Percentiles rank a stretch among this genome's conserved stretches.
Evolutionary conservation across 2,797 vertebrate species (phyloP).

Genomic region (Geotrypetes seraphini): DNA sequence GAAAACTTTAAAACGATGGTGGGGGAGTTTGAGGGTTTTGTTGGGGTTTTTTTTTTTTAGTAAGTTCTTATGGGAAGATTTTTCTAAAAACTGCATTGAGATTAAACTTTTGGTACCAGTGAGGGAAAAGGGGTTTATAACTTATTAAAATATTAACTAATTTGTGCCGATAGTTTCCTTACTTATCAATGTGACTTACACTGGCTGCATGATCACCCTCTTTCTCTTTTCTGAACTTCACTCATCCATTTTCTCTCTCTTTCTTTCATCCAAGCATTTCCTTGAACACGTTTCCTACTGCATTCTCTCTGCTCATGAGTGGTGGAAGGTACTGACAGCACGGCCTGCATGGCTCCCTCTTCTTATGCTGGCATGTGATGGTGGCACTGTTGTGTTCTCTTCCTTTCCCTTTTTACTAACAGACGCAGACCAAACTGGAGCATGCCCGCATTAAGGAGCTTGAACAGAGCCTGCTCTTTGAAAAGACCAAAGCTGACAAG

Average conservation of each 20-base stretch:
- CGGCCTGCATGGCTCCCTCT: conserved; percentile 68
- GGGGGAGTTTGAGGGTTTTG: too few relatives aligned
- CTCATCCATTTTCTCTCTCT: conserved; percentile 20
- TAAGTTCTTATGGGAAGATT: too few relatives aligned
- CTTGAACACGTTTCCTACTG: conserved; percentile 23
- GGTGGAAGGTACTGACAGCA: conserved; percentile 59
- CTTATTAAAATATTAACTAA: conserved; percentile 51
- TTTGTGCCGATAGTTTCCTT: conserved; percentile 60
- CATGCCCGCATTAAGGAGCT: conserved; percentile 98
- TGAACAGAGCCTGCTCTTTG: conserved; percentile 98
- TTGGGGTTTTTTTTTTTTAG: too few relatives aligned
- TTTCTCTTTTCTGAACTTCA: conserved; percentile 21
- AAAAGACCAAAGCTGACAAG: conserved; percentile 99
- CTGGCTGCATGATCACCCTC: conserved; percentile 56
- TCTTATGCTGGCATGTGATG: conserved; percentile 96
- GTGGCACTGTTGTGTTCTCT: conserved; percentile 98
- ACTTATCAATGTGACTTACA: conserved; percentile 46
- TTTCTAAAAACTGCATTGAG: too few relatives aligned
- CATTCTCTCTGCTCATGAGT: conserved; percentile 42
- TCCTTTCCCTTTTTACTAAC: conserved; percentile 98
- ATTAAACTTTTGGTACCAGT: too few relatives aligned
- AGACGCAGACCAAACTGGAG: conserved; percentile 99
- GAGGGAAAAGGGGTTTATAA: conserved; percentile 6
- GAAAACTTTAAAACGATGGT: too few relatives aligned
- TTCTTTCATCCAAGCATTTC: conserved; percentile 25